phyloP scores from a whole-genome alignment of 2,113 vertebrate genomes.

The Crotalus horridus region DNA sequence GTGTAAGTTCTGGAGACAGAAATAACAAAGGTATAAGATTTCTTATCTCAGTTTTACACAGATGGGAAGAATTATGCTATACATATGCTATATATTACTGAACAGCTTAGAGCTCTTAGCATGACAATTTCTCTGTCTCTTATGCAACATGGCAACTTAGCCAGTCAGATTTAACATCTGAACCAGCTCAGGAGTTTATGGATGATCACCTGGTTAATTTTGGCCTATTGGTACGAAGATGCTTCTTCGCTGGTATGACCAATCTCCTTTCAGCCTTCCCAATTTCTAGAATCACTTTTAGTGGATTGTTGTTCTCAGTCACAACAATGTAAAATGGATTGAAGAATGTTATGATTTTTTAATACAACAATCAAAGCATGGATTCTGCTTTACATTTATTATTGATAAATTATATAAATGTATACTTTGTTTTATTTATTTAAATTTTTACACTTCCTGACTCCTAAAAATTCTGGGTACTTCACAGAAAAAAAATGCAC shows the following conservation, averaged over 20 bases:
- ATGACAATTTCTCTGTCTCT: background rate
- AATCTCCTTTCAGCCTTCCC: background rate
- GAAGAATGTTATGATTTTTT: background rate
- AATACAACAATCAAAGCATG: background rate
- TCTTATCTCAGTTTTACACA: background rate
- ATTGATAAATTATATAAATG: no score
- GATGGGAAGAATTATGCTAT: background rate
- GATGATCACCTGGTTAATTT: background rate
- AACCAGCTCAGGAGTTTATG: background rate
- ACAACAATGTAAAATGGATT: background rate
- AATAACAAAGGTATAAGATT: background rate
- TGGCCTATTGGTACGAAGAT: background rate
- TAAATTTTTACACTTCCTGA: background rate
- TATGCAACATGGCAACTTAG: background rate
- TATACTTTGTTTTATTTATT: background rate
- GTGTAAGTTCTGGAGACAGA: background rate
- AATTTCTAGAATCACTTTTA: background rate
- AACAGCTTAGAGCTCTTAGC: background rate
- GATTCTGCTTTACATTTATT: background rate
- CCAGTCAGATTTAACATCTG: background rate
- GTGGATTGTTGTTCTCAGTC: background rate
- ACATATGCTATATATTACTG: background rate
- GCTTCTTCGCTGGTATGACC: background rate
- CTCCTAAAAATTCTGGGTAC: background rate
- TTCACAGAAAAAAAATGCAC: background rate